Base-by-base conservation (phyloP, 2,113 vertebrate species). In the Eptesicus fuscus region DNA sequence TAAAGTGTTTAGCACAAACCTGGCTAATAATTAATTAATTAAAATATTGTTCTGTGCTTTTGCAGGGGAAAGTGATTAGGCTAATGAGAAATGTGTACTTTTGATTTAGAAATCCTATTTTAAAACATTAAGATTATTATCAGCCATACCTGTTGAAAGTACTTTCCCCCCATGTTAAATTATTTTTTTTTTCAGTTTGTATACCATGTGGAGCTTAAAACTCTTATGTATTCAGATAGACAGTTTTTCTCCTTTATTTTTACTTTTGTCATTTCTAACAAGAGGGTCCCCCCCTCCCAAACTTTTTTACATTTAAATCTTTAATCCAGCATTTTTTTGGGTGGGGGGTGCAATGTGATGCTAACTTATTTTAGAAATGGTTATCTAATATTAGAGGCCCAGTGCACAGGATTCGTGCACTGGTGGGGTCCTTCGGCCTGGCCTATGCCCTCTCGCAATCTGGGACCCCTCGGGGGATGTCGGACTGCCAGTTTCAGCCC, bases 51-150 rank as follows among this genome's bases (percentile, higher is more conserved):
- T 87, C 28, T 69, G 2, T 95, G 49, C 22, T 90, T 84, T 92
- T 59, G n/a, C 42, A 77, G 10, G 13, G 47, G 32, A 28, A 79
- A 37, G 4, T 92, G 47, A 30, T 42, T 44, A 94, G 90, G 32
- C 32, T 51, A 74, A 59, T 65, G 25, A 76, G 80, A 87, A 69
- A 28, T 30, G 10, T 42, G 7, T 80, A 65, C 23, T 88, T 83
- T 85, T 90, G 56, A 83, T 83, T 94, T 95, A 77, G 51, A 92
- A 79, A 67, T 90, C 17, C 65, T 93, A 18, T 63, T 95, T 85
- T 74, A 84, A 92, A 77, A 87, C 78, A 83, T 7, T 87, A 35
- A 71, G 49, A 25, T 90, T 78, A 83, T 82, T 76, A 51, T 71
- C 44, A 74, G 28, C 83, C n/a, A 22, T 91, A 20, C n/a, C 17